Conservation (phyloP, 2,888 invertebrate genomes). For the Drosophila hawaiiensis region DNA sequence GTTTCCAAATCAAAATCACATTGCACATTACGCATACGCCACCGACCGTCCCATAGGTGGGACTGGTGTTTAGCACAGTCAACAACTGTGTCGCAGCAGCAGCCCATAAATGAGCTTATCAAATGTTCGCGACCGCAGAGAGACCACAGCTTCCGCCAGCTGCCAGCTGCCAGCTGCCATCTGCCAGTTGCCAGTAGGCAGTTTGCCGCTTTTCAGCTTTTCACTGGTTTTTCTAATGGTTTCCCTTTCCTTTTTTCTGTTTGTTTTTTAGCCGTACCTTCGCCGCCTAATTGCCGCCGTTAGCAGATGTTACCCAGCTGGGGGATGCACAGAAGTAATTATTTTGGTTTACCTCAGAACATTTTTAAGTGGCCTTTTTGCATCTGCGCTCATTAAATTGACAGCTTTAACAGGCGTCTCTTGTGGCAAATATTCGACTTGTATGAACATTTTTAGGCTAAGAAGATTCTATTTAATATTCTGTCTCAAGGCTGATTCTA, state of each 20-base stretch:
- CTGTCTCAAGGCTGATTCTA: background rate
- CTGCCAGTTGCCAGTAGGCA: slow-evolving; percentile 15
- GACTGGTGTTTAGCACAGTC: slow-evolving; percentile 2
- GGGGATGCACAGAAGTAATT: slow-evolving; percentile 38
- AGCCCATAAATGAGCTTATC: slow-evolving; percentile 51
- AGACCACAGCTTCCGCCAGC: slow-evolving; percentile 43
- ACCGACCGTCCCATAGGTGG: background rate
- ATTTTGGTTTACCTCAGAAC: slow-evolving; percentile 22
- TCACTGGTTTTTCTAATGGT: slow-evolving; percentile 37
- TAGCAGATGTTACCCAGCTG: slow-evolving; percentile 30
- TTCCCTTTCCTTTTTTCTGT: slow-evolving; percentile 28
- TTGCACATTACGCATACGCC: slow-evolving; percentile 44
- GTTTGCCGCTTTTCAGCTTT: slow-evolving; percentile 19
- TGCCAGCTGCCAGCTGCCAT: slow-evolving; percentile 13
- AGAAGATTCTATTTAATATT: background rate
- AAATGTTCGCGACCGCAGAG: slow-evolving; percentile 39
- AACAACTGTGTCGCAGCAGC: slow-evolving; percentile 14
- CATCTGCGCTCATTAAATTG: slow-evolving; percentile 20
- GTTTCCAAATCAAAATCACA: slow-evolving; percentile 30
- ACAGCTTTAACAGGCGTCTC: slow-evolving; percentile 2
- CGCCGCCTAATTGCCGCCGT: slow-evolving; percentile 49
- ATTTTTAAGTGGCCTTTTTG: slow-evolving; percentile 16
- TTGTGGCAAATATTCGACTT: background rate
- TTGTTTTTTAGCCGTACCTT: slow-evolving; percentile 21
- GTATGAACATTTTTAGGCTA: background rate